These are phyloP conservation scores for Gryllus longicercus DNA, from an alignment of 2,888 invertebrate species.

Conservation along the genomic window DNA sequence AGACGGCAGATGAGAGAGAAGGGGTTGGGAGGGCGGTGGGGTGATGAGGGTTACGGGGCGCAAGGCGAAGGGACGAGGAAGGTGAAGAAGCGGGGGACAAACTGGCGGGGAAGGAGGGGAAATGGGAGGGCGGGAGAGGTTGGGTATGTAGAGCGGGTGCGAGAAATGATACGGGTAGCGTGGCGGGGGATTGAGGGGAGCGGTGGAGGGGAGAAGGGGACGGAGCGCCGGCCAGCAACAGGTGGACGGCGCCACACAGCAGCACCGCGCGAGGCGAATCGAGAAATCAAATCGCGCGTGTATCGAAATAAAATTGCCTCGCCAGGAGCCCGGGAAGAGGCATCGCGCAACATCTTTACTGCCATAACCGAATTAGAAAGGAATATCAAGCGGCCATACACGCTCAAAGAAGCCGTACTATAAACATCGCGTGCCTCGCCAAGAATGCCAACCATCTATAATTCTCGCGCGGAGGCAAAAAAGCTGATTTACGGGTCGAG, in stretches of 20 bases:
- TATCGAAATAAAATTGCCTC: background rate
- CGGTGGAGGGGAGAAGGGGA: too few relatives aligned
- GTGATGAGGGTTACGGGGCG: too few relatives aligned
- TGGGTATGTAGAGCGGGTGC: background rate
- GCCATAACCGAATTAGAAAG: constrained; percentile 5
- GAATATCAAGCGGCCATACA: background rate
- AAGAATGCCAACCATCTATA: background rate
- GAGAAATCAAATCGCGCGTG: background rate
- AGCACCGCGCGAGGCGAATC: background rate
- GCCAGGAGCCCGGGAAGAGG: background rate
- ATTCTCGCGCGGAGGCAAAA: background rate
- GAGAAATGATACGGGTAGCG: background rate
- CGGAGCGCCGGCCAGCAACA: too few relatives aligned
- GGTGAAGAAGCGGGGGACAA: background rate
- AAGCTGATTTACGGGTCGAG: too few relatives aligned
- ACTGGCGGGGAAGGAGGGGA: background rate
- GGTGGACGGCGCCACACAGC: too few relatives aligned
- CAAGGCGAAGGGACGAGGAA: background rate
- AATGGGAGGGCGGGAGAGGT: background rate
- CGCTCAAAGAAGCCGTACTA: background rate
- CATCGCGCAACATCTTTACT: background rate
- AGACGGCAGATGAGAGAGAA: too few relatives aligned
- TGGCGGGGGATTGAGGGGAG: too few relatives aligned
- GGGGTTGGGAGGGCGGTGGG: too few relatives aligned
- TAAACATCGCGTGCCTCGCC: background rate